Percentiles rank a stretch among this genome's conserved stretches.
Conservation (phyloP, 2,113 vertebrate species). For the Monopterus albus region DNA sequence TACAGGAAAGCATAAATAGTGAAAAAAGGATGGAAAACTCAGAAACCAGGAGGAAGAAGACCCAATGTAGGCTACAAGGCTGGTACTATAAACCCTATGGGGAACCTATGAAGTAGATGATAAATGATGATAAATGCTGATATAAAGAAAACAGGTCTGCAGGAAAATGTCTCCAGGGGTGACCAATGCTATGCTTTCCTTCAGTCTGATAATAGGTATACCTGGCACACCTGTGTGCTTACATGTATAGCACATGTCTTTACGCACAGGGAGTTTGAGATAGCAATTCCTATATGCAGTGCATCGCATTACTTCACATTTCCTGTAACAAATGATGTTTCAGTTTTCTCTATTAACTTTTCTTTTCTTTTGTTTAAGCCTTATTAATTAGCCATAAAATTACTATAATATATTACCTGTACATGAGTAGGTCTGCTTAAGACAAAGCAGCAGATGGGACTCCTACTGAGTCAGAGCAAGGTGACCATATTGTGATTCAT, state of each 20-base stretch:
- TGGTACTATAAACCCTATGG: constrained; percentile 27
- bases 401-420: constrained; percentile 20
- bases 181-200: constrained; percentile 26
- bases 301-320: neutral
- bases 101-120: constrained; percentile 51
- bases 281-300: neutral
- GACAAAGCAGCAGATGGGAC: constrained; percentile 27
- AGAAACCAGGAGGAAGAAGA: neutral
- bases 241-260: neutral
- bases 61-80: constrained; percentile 22
- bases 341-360: constrained; percentile 9
- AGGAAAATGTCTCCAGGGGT: constrained; percentile 48
- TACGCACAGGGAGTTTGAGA: neutral
- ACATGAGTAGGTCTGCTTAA: constrained; percentile 6
- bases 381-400: constrained; percentile 34
- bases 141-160: constrained; percentile 60
- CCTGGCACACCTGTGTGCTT: constrained; percentile 6
- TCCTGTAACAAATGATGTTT: neutral
- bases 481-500: constrained; percentile 24
- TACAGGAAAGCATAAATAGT: neutral
- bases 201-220: constrained; percentile 29
- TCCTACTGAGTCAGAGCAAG: neutral
- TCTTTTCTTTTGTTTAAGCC: constrained; percentile 1
- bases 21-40: constrained; percentile 1
- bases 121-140: constrained; percentile 60